Evolutionary conservation across 2,797 vertebrate genomes (phyloP).

Genomic region (Sebastes matsubarae): DNA sequence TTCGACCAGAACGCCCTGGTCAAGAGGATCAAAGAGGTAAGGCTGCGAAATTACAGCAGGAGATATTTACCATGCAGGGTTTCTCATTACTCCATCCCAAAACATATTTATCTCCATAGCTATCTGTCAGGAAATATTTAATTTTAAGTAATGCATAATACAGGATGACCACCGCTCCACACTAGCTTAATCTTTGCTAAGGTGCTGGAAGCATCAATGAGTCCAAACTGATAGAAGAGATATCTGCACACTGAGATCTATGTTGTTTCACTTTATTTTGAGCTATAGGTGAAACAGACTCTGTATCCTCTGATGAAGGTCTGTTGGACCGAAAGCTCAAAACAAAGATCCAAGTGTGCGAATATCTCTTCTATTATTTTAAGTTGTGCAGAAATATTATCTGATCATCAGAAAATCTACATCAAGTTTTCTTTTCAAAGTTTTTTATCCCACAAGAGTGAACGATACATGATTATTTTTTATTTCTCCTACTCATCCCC

Average conservation of each 20-base stretch:
- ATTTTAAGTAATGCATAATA: background rate
- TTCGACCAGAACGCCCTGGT: constrained; percentile 98
- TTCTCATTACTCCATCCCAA: background rate
- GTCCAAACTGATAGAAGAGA: background rate
- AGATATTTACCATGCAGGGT: background rate
- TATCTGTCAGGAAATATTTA: rapidly evolving
- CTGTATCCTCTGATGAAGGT: too few relatives aligned
- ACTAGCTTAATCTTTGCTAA: rapidly evolving
- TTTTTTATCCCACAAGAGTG: background rate
- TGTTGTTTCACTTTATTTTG: background rate
- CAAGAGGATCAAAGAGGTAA: constrained; percentile 92
- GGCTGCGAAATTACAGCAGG: background rate
- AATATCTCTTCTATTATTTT: background rate
- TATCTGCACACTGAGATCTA: too few relatives aligned
- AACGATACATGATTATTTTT: background rate
- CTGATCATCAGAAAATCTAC: background rate
- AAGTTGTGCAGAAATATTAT: background rate
- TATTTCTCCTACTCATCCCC: background rate
- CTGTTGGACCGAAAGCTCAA: too few relatives aligned
- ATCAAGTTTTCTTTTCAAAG: too few relatives aligned
- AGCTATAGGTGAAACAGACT: background rate
- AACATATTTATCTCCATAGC: background rate
- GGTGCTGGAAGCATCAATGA: background rate
- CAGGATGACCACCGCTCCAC: background rate
- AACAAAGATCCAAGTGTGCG: rapidly evolving